phyloP scores from a whole-genome alignment of 2,888 invertebrate species.

The Heliconius cydno region DNA sequence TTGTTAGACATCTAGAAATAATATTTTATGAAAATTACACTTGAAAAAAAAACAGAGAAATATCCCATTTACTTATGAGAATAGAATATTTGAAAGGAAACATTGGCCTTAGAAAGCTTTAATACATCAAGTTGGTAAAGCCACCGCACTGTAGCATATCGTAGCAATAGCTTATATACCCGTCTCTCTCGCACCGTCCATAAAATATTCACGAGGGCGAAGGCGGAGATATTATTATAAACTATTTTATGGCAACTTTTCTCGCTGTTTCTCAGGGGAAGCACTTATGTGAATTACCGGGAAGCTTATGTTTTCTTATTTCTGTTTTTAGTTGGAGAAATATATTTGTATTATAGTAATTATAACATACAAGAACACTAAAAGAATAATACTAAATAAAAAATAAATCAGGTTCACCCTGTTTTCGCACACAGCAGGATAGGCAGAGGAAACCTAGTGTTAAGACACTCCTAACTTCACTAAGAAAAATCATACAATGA shows the following conservation, averaged over 20 bases:
- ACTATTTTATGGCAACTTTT: slow-evolving; percentile 61
- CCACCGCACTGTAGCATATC: slow-evolving; percentile 40
- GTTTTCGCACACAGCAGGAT: too few species aligned
- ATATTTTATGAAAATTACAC: neutral
- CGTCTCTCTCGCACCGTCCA: slow-evolving; percentile 41
- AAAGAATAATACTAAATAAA: neutral
- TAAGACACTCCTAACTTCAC: too few species aligned
- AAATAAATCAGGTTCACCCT: too few species aligned
- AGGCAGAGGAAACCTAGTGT: too few species aligned
- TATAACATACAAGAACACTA: neutral
- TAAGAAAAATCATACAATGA: too few species aligned
- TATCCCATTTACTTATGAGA: slow-evolving; percentile 23
- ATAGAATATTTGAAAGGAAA: slow-evolving; percentile 37
- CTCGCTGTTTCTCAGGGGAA: slow-evolving; percentile 49
- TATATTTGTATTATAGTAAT: neutral
- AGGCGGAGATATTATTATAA: slow-evolving; percentile 60
- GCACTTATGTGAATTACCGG: slow-evolving; percentile 53
- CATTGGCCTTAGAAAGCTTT: slow-evolving; percentile 42
- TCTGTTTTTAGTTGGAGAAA: slow-evolving; percentile 30
- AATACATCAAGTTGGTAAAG: slow-evolving; percentile 45
- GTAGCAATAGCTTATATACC: slow-evolving; percentile 40
- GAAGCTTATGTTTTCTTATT: slow-evolving; percentile 41
- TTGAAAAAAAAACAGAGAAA: neutral
- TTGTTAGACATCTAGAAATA: neutral
- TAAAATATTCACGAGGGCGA: slow-evolving; percentile 66